Percentiles rank a stretch among this genome's conserved stretches.
These are phyloP conservation scores for Collichthys lucidus DNA, from an alignment of 2,113 vertebrate genomes.

Conservation along the genomic window DNA sequence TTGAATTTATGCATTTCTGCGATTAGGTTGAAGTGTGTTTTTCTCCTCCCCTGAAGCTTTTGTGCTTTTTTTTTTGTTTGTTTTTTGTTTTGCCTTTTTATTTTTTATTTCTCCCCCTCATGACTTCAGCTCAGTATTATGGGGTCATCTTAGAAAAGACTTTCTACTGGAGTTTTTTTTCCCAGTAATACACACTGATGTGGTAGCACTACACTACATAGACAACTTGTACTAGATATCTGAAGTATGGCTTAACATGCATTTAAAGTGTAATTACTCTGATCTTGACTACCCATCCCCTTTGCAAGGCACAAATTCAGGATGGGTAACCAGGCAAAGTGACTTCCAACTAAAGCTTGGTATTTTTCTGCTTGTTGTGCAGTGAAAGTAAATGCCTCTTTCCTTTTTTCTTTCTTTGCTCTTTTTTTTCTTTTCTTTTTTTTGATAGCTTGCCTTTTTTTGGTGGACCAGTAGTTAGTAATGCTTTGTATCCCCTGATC, in stretches of 20 bases:
- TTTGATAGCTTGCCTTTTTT: conserved; percentile 69
- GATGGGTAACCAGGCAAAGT: conserved; percentile 68
- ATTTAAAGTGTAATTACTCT: conserved; percentile 73
- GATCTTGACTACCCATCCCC: conserved; percentile 64
- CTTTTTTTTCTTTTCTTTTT: conserved; percentile 1
- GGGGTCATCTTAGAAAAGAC: conserved; percentile 65
- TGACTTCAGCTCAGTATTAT: conserved; percentile 72
- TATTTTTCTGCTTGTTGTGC: conserved; percentile 81
- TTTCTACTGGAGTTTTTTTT: conserved; percentile 58
- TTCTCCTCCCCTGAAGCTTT: conserved; percentile 77
- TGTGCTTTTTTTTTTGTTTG: conserved; percentile 25
- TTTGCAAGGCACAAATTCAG: conserved; percentile 60
- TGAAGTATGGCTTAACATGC: conserved; percentile 68
- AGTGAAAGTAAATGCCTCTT: conserved; percentile 77
- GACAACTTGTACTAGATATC: conserved; percentile 66
- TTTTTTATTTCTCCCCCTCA: background rate
- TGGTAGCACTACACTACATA: conserved; percentile 79
- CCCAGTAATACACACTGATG: conserved; percentile 71
- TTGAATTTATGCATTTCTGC: conserved; percentile 95
- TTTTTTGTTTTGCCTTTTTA: too few species aligned
- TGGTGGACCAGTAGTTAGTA: conserved; percentile 79
- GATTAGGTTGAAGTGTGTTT: conserved; percentile 91
- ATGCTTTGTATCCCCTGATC: conserved; percentile 72
- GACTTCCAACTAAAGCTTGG: conserved; percentile 68
- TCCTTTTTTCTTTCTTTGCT: conserved; percentile 30